These are phyloP conservation scores for Druon quercuslanigerum DNA, from an alignment of 1,140 invertebrate species.

Conservation along the genomic window DNA sequence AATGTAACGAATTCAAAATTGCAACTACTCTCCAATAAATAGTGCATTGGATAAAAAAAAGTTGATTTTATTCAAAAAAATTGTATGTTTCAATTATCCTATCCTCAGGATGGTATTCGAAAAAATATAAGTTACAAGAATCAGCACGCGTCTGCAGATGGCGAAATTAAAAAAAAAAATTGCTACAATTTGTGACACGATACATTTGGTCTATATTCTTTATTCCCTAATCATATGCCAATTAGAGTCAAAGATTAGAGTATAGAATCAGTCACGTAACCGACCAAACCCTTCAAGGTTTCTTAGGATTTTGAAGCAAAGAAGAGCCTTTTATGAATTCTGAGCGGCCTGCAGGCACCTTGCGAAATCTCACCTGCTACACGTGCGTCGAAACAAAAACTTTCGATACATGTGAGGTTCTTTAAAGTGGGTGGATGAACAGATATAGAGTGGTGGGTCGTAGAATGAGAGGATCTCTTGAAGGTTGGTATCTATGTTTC, in stretches of 20 bases:
- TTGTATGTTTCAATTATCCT: too few species aligned
- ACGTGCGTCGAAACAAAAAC: constrained; percentile 1
- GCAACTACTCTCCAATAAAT: too few species aligned
- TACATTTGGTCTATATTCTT: not conserved
- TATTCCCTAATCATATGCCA: not conserved
- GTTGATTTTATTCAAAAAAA: too few species aligned
- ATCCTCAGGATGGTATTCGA: too few species aligned
- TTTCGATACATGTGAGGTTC: constrained; percentile 16
- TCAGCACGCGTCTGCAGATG: too few species aligned
- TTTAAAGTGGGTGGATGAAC: not conserved
- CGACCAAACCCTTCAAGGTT: not conserved
- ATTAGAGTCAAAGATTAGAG: not conserved
- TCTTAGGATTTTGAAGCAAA: not conserved
- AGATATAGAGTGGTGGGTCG: constrained; percentile 27
- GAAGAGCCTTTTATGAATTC: constrained; percentile 33
- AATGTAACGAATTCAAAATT: too few species aligned
- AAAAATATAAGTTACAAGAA: too few species aligned
- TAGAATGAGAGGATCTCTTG: not conserved
- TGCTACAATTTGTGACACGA: not conserved
- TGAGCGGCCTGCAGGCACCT: constrained; percentile 45
- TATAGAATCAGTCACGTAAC: not conserved
- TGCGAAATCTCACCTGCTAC: constrained; percentile 28
- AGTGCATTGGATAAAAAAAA: too few species aligned
- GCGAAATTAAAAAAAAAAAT: not conserved
- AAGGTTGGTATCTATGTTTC: constrained; percentile 47